Evolutionary conservation across 2,113 vertebrate species (phyloP).

Genomic region (Ploceus nigricollis): DNA sequence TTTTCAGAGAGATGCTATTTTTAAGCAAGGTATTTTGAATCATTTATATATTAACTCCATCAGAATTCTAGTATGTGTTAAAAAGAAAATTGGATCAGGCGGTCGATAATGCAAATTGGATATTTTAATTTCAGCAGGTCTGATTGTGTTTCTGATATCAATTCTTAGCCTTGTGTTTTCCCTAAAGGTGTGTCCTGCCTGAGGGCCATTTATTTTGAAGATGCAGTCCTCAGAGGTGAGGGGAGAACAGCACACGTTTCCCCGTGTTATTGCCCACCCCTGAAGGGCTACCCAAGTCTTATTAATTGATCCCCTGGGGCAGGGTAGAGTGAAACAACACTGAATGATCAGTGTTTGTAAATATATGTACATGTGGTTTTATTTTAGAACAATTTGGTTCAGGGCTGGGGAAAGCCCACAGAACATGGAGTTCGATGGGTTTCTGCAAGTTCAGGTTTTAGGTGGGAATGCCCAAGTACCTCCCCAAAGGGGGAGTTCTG

Average conservation of each 20-base stretch:
- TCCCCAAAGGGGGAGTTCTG: too few species aligned
- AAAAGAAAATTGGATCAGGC: not conserved
- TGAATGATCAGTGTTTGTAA: not conserved
- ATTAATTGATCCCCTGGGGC: too few species aligned
- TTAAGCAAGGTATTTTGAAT: not conserved
- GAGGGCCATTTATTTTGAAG: not conserved
- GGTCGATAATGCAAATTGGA: accelerated
- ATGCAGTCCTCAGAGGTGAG: not conserved
- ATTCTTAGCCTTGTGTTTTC: not conserved
- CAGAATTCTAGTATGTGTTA: not conserved
- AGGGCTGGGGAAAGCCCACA: not conserved
- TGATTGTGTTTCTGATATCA: not conserved
- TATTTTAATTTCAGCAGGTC: not conserved
- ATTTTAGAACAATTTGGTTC: not conserved
- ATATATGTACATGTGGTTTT: not conserved
- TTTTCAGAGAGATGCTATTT: not conserved
- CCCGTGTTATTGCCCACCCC: accelerated
- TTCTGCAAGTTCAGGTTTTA: not conserved
- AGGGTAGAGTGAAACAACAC: not conserved
- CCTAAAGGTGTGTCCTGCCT: not conserved
- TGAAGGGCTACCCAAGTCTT: not conserved
- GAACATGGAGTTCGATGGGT: not conserved
- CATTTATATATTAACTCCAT: not conserved
- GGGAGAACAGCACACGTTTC: accelerated
- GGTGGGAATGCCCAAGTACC: not conserved